A percentile compares a stretch with the other conserved stretches of the same genome.
These are phyloP conservation scores for Antechinus flavipes DNA, from an alignment of 2,113 vertebrate genomes.

Conservation along the genomic window DNA sequence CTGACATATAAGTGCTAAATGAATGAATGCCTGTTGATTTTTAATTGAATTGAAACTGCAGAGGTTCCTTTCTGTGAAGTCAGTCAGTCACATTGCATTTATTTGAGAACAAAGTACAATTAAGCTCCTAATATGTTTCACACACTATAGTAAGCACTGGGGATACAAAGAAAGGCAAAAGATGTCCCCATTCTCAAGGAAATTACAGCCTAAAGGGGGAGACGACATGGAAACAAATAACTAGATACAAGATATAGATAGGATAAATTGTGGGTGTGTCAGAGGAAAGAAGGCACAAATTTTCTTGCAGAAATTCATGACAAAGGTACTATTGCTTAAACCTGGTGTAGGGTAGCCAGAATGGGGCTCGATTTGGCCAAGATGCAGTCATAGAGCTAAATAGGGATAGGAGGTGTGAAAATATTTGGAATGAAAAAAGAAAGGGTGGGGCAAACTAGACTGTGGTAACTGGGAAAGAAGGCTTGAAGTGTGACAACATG, in stretches of 20 bases:
- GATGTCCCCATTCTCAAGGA: not conserved
- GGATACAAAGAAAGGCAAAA: too few species aligned
- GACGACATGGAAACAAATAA: not conserved
- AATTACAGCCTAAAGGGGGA: not conserved
- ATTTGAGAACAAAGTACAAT: not conserved
- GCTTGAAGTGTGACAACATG: not conserved
- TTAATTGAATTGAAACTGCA: not conserved
- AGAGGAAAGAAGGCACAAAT: not conserved
- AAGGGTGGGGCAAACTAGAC: not conserved
- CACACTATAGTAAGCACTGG: too few species aligned
- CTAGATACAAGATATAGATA: not conserved
- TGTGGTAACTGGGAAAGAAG: not conserved
- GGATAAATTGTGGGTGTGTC: not conserved
- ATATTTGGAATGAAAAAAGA: not conserved
- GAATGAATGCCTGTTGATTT: not conserved
- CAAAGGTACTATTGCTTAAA: not conserved
- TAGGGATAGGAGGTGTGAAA: not conserved
- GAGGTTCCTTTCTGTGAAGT: not conserved
- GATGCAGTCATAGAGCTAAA: not conserved
- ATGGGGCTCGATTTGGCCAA: not conserved
- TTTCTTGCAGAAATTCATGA: not conserved
- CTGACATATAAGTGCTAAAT: not conserved
- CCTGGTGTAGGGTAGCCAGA: not conserved
- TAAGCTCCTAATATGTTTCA: not conserved
- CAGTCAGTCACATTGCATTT: not conserved